Evolutionary conservation across 2,888 invertebrate species (phyloP).

Genomic region (Drosophila lutescens): DNA sequence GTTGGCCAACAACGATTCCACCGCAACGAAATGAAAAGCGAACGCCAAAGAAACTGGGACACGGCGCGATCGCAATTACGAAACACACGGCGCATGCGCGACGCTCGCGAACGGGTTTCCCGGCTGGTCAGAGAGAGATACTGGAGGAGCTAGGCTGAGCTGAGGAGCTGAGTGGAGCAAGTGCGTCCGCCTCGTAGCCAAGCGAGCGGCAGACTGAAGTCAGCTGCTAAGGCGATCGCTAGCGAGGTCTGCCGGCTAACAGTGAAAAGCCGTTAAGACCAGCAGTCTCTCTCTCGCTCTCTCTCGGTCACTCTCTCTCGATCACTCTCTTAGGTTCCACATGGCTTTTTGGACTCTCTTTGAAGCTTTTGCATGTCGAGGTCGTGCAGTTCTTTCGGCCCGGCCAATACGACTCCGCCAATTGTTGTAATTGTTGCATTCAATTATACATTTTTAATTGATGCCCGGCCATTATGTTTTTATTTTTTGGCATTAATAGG

Average conservation of each 20-base stretch:
- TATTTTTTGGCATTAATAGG: slow-evolving; percentile 43
- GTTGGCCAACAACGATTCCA: slow-evolving; percentile 36
- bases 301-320: background rate
- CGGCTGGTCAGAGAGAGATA: slow-evolving; percentile 3
- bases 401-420: slow-evolving; percentile 19
- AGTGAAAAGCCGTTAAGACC: slow-evolving; percentile 74
- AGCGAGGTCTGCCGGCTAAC: slow-evolving; percentile 55
- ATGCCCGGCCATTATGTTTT: slow-evolving; percentile 54
- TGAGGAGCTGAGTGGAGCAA: slow-evolving; percentile 21
- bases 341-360: slow-evolving; percentile 28
- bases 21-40: slow-evolving; percentile 59
- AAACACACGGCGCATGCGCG: slow-evolving; percentile 75
- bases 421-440: slow-evolving; percentile 59
- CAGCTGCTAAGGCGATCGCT: slow-evolving; percentile 62
- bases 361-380: slow-evolving; percentile 76
- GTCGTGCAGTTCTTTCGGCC: slow-evolving; percentile 63
- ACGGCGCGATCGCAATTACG: slow-evolving; percentile 67
- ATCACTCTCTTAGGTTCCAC: slow-evolving; percentile 18
- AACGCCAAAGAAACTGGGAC: slow-evolving; percentile 74
- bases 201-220: slow-evolving; percentile 82
- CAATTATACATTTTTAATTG: slow-evolving; percentile 73
- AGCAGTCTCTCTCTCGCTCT: slow-evolving; percentile 6
- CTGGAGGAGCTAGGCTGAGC: background rate
- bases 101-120: slow-evolving; percentile 52
- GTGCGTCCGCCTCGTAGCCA: slow-evolving; percentile 79